Percentiles rank a stretch among this genome's conserved stretches.
Evolutionary conservation across 2,797 vertebrate species (phyloP).

Genomic region (Artibeus jamaicensis): DNA sequence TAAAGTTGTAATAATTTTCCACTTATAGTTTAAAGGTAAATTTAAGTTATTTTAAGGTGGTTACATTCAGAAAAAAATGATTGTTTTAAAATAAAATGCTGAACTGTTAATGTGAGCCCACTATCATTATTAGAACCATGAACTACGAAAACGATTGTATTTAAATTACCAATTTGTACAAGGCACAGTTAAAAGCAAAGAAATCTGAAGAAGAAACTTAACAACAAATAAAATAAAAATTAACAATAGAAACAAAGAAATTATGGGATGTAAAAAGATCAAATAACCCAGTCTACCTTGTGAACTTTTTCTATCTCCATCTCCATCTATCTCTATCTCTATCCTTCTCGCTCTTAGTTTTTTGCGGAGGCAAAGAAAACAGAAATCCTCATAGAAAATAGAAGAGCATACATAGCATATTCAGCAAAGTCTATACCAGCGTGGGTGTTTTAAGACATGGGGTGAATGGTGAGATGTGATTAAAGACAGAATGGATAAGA

Average conservation of each 20-base stretch:
- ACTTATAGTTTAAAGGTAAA: not conserved
- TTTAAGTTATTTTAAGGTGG: conserved; percentile 12
- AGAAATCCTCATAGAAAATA: not conserved
- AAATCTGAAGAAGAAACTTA: not conserved
- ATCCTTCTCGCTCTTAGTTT: not conserved
- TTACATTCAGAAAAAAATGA: not conserved
- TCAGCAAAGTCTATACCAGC: not conserved
- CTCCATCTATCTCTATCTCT: not conserved
- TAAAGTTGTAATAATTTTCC: not conserved
- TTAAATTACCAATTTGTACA: not conserved
- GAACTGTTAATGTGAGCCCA: not conserved
- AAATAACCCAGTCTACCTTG: not conserved
- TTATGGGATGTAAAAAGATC: not conserved
- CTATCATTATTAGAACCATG: not conserved
- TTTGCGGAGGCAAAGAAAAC: not conserved
- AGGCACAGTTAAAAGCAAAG: not conserved
- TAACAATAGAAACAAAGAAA: not conserved
- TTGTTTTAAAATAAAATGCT: not conserved
- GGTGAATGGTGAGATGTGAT: not conserved
- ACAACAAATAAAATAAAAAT: not conserved
- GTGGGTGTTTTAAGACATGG: not conserved
- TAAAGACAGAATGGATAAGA: not conserved
- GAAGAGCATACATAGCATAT: not conserved
- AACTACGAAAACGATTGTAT: not conserved
- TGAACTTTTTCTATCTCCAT: not conserved